Evolutionary conservation across 2,113 vertebrate genomes (phyloP), one percentile per base, ranked within the genome.

Genomic region (Lampris incognitus): DNA sequence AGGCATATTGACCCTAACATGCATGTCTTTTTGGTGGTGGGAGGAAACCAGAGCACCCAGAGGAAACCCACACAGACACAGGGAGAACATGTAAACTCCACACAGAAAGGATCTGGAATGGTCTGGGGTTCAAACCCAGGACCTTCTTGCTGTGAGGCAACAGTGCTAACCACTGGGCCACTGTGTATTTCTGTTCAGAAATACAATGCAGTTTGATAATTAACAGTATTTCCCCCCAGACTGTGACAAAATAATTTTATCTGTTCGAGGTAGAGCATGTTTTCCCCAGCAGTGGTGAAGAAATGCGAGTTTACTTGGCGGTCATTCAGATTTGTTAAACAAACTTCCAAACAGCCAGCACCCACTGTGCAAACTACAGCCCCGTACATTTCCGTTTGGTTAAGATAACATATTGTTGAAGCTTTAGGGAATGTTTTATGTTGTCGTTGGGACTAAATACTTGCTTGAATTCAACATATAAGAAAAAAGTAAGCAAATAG

Each of bases 401-500:
- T 54, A 44, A 70, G 61, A 79, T 74, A 74, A 64, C 36, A 62
- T 40, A 41, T 41, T 71, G 61, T 76, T 69, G 54, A 11, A 51
- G 70, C 58, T 49, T 55, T 1, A 51, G 56, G 57, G 74, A 85
- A 84, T 63, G 36, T n/a, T 72, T 40, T 41, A 68, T 75, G 72
- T 57, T 81, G 72, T 46, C 63, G 66, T 50, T 51, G 44, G 81
- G 62, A 46, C 51, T 52, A 72, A 84, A 87, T 78, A 81, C 65
- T 82, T 62, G 60, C 63, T 68, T 40, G 24, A 74, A 59, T 73
- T 81, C 65, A 68, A 69, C 8, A 36, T 59, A 13, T 69, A 8
- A 49, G 73, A 69, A 75, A 40, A 55, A 72, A 81, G 24, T 24
- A 24, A 80, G 65, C 57, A 59, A 79, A 84, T 51, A 77, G 48